Conservation (phyloP, 2,888 invertebrate species). For the Eurytoma adleriae region DNA sequence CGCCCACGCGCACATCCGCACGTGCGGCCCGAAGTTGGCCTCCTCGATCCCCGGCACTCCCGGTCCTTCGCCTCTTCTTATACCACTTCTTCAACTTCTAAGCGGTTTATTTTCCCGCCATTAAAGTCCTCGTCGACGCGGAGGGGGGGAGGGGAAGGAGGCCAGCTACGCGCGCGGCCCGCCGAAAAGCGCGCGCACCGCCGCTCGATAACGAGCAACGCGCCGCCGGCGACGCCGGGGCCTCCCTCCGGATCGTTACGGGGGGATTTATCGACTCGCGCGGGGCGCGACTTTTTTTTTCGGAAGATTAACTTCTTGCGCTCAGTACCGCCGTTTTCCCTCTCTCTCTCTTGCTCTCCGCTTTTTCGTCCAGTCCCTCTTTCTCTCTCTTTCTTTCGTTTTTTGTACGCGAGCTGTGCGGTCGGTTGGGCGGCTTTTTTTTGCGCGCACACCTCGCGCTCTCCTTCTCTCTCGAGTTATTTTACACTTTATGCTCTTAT, state of each 20-base stretch:
- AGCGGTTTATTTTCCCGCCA: constrained; percentile 50
- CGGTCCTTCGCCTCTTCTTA: constrained; percentile 8
- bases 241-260: constrained; percentile 39
- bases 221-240: neutral
- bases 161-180: neutral
- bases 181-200: constrained; percentile 20
- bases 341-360: neutral
- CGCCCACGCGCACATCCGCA: neutral
- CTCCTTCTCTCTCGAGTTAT: constrained; percentile 14
- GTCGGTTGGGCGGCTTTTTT: neutral
- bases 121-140: constrained; percentile 41
- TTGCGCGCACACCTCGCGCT: neutral
- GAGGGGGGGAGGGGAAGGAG: neutral
- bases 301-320: constrained; percentile 49
- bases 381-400: neutral
- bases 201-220: constrained; percentile 51
- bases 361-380: neutral
- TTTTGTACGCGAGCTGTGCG: neutral
- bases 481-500: constrained; percentile 40
- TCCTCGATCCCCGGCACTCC: constrained; percentile 3
- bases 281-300: constrained; percentile 26
- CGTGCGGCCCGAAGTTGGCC: neutral
- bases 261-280: constrained; percentile 53
- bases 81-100: neutral
- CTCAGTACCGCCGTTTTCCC: neutral